phyloP scores from a whole-genome alignment of 2,888 invertebrate species.

The Drosophila subsilvestris region DNA sequence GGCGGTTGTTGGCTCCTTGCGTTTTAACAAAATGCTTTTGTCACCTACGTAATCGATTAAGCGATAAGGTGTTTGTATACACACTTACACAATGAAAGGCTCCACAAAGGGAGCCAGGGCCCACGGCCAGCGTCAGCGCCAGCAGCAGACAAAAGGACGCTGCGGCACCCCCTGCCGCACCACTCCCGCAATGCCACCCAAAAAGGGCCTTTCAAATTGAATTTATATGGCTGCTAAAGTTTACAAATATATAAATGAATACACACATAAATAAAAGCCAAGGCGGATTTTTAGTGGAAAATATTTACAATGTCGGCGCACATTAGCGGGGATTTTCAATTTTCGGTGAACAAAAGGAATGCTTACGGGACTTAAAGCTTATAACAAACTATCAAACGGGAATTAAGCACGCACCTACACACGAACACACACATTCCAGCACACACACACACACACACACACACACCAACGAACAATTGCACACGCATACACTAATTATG shows the following conservation, averaged over 20 bases:
- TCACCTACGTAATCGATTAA: conserved; percentile 78
- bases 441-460: conserved; percentile 9
- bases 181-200: neutral
- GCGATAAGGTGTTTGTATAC: conserved; percentile 37
- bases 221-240: conserved; percentile 68
- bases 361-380: conserved; percentile 61
- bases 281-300: conserved; percentile 52
- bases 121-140: conserved; percentile 8
- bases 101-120: conserved; percentile 28
- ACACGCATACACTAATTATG: conserved; percentile 60
- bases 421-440: conserved; percentile 9
- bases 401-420: conserved; percentile 58
- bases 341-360: conserved; percentile 37
- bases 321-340: conserved; percentile 37
- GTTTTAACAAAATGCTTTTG: conserved; percentile 50
- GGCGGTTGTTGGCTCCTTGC: neutral
- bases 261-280: conserved; percentile 66
- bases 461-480: conserved; percentile 12
- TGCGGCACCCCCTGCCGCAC: neutral
- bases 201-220: conserved; percentile 61
- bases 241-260: conserved; percentile 47
- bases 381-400: conserved; percentile 76
- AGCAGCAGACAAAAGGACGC: conserved; percentile 14
- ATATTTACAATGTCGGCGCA: conserved; percentile 57
- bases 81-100: conserved; percentile 37